Conservation (phyloP, 2,113 vertebrate genomes). For the Sminthopsis crassicaudata region DNA sequence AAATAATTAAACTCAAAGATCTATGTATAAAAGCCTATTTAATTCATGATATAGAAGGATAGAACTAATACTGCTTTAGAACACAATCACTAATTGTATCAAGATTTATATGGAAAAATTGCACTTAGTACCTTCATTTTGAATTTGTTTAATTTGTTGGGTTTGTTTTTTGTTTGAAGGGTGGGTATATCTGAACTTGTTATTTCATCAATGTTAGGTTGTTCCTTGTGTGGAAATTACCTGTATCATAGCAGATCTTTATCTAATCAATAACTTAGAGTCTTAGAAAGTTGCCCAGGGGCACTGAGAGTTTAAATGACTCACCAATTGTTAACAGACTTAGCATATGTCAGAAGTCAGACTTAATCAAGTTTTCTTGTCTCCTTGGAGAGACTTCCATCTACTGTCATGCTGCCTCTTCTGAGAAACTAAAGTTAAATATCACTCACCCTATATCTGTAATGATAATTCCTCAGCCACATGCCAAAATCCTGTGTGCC, state of each 20-base stretch:
- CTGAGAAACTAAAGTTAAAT: not conserved
- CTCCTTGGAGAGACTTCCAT: not conserved
- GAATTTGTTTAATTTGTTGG: not conserved
- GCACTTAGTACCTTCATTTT: not conserved
- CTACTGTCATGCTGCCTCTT: not conserved
- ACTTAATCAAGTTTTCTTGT: not conserved
- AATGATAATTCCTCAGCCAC: not conserved
- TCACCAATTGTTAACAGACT: not conserved
- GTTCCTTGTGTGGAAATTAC: not conserved
- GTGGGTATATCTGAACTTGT: not conserved
- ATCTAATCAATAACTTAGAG: not conserved
- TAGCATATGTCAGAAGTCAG: not conserved
- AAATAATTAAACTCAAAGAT: not conserved
- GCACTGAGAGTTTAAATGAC: not conserved
- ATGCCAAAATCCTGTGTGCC: not conserved
- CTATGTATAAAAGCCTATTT: not conserved
- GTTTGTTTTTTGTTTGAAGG: no score
- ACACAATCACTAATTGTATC: not conserved
- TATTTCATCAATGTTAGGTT: not conserved
- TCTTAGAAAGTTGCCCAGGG: not conserved
- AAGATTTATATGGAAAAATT: not conserved
- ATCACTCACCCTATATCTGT: not conserved
- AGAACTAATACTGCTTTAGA: not conserved
- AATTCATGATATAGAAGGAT: not conserved
- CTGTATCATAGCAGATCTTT: no score